phyloP scores from a whole-genome alignment of 2,797 vertebrate species.

The Sebastes cheni region DNA sequence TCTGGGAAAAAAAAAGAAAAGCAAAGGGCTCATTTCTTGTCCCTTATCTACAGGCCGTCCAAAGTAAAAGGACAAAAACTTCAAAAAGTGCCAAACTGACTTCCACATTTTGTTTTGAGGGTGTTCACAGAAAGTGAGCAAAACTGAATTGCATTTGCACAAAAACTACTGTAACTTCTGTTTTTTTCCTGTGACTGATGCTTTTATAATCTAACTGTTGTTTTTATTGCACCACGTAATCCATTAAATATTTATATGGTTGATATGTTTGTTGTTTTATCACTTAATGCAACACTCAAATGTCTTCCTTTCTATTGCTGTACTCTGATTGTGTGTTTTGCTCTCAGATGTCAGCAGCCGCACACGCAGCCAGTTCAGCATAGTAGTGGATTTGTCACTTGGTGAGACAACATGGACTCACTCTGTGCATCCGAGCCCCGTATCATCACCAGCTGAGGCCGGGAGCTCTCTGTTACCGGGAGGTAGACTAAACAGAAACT shows the following conservation, averaged over 20 bases:
- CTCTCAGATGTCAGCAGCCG: slow-evolving; percentile 18
- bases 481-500: slow-evolving; percentile 30
- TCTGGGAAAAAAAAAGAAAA: slow-evolving; percentile 18
- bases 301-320: neutral
- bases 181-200: slow-evolving; percentile 95
- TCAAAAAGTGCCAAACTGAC: slow-evolving; percentile 89
- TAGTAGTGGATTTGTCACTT: slow-evolving; percentile 52
- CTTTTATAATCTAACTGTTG: slow-evolving; percentile 89
- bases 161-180: slow-evolving; percentile 97
- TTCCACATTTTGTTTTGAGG: slow-evolving; percentile 76
- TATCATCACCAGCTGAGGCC: slow-evolving; percentile 18
- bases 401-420: slow-evolving; percentile 45
- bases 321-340: neutral
- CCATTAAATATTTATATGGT: slow-evolving; percentile 88
- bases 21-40: slow-evolving; percentile 54
- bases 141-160: slow-evolving; percentile 84
- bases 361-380: slow-evolving; percentile 27
- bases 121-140: slow-evolving; percentile 51
- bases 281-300: neutral
- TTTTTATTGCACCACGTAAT: slow-evolving; percentile 94
- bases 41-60: slow-evolving; percentile 33
- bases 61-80: slow-evolving; percentile 14
- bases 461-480: neutral
- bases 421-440: slow-evolving; percentile 44
- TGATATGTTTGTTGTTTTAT: slow-evolving; percentile 81